phyloP scores from a whole-genome alignment of 2,888 invertebrate genomes.

The Miltochrista miniata region DNA sequence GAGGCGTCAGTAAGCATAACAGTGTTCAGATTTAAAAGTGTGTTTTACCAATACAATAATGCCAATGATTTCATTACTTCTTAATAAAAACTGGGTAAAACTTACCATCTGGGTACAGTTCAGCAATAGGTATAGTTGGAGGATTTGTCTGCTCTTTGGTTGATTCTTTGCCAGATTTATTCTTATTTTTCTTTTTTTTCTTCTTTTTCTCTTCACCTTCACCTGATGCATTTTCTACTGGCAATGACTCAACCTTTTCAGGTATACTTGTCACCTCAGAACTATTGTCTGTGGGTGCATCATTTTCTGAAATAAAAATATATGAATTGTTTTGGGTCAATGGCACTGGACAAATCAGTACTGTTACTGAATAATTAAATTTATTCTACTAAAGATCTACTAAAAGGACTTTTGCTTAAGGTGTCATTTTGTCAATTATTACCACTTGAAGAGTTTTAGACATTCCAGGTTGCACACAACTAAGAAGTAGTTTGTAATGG shows the following conservation, averaged over 20 bases:
- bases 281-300: conserved; percentile 42
- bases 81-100: not conserved
- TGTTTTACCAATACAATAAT: no score
- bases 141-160: conserved; percentile 89
- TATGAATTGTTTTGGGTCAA: not conserved
- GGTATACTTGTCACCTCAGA: conserved; percentile 40
- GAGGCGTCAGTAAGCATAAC: no score
- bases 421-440: no score
- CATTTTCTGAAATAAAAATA: conserved; percentile 32
- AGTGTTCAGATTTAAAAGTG: no score
- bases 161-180: conserved; percentile 72
- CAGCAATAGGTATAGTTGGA: conserved; percentile 93
- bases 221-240: conserved; percentile 71
- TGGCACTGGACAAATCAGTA: no score
- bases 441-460: no score
- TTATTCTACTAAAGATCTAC: no score
- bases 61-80: no score
- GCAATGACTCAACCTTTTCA: conserved; percentile 62
- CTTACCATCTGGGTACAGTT: conserved; percentile 92
- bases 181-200: conserved; percentile 87
- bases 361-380: no score
- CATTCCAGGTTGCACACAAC: no score
- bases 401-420: no score
- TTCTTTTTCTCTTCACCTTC: conserved; percentile 84
- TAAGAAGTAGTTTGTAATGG: no score